phyloP scores from a whole-genome alignment of 2,113 vertebrate species.

The Scomber colias region DNA sequence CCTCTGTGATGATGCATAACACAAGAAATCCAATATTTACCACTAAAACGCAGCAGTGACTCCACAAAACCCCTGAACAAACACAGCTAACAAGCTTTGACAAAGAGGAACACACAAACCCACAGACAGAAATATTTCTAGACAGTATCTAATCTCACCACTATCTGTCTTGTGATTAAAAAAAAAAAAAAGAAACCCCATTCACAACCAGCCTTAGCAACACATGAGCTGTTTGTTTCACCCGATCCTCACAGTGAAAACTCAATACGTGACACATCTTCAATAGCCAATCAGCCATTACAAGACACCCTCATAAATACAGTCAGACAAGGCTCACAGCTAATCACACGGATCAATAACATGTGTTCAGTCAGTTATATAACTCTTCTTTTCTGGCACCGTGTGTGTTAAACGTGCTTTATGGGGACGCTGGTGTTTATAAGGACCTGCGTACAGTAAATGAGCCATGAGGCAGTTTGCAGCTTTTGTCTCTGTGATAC shows the following conservation, averaged over 20 bases:
- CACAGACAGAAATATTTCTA: not conserved
- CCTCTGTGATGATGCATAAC: too few species aligned
- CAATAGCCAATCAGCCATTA: not conserved
- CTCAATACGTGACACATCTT: not conserved
- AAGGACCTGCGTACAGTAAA: too few species aligned
- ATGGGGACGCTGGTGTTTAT: too few species aligned
- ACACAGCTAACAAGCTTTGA: too few species aligned
- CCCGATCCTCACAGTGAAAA: not conserved
- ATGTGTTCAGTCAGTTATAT: not conserved
- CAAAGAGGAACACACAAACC: not conserved
- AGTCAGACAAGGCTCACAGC: not conserved
- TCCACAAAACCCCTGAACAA: too few species aligned
- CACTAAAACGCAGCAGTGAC: too few species aligned
- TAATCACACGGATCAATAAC: not conserved
- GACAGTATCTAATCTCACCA: not conserved
- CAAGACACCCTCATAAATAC: not conserved
- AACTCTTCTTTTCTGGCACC: too few species aligned
- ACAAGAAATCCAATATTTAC: too few species aligned
- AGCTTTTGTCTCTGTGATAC: not conserved
- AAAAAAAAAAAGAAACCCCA: not conserved
- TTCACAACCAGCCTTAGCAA: not conserved
- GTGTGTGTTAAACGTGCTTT: too few species aligned
- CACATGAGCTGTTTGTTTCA: not conserved
- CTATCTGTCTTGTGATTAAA: not conserved
- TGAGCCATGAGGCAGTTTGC: too few species aligned